These are phyloP conservation scores for Hyalella azteca DNA, from an alignment of 2,888 invertebrate genomes.

Conservation along the genomic window DNA sequence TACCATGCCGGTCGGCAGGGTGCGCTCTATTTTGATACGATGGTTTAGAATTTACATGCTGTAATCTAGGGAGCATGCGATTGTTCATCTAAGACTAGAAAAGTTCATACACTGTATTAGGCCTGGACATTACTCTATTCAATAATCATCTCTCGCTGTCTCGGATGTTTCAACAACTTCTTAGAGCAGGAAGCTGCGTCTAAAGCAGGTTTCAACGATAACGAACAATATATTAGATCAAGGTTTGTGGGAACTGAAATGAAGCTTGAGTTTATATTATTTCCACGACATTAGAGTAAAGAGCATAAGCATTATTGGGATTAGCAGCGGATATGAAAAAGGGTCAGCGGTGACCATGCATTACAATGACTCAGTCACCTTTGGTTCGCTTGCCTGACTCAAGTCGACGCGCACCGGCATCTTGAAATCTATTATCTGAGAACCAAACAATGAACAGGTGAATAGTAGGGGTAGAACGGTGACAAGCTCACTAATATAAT, in stretches of 20 bases:
- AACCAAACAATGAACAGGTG: constrained; percentile 35
- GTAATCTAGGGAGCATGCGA: constrained; percentile 4
- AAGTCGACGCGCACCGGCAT: constrained; percentile 34
- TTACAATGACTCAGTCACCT: constrained; percentile 39
- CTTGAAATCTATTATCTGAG: constrained; percentile 40
- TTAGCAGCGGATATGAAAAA: constrained; percentile 34
- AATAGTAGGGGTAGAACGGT: constrained; percentile 31
- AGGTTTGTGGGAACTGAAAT: neutral
- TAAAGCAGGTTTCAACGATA: constrained; percentile 36
- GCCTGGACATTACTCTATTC: neutral
- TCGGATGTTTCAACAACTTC: constrained; percentile 22
- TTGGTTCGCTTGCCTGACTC: constrained; percentile 27
- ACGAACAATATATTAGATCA: neutral
- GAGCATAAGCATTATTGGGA: constrained; percentile 37
- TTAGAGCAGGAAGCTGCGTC: constrained; percentile 5
- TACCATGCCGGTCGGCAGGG: constrained; percentile 14
- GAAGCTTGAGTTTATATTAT: neutral
- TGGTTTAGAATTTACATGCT: constrained; percentile 31
- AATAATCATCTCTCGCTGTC: neutral
- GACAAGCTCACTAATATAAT: constrained; percentile 7
- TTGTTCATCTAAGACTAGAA: constrained; percentile 24
- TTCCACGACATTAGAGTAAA: neutral
- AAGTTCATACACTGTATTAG: neutral
- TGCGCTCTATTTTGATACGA: neutral
- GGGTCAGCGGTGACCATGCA: constrained; percentile 34